Base-by-base conservation (phyloP, 2,888 invertebrate species). In the Melikaiella ostensackeni region DNA sequence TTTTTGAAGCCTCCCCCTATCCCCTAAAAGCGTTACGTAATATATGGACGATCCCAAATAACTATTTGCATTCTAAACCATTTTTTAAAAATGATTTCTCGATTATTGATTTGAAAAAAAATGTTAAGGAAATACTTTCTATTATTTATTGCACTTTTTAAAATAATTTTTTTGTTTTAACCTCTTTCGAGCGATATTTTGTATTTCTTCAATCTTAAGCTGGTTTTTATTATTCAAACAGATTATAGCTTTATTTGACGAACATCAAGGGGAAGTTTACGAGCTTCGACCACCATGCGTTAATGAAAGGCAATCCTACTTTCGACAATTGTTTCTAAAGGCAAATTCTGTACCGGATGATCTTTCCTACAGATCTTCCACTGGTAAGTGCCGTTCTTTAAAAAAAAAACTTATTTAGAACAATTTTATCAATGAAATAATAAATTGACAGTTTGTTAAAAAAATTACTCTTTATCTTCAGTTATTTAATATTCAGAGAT, bases 201-300 rank as follows among this genome's bases (percentile, higher is more conserved):
- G 11, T 38, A 13, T 13, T 4, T 38, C 13, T 38, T 38, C 38
- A 38, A 38, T 13, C 13, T 13, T 13, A 38, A 38, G 3, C 4
- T 4, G 38, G 13, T 38, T 38, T 38, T 38, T 2, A 38, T 38
- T n/a, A n/a, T n/a, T n/a, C n/a, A n/a, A 19, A 33, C 75, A 91
- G 91, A 85, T 91, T n/a, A 77, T 82, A 30, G 81, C 81, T 42
- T 79, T 91, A 74, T 91, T 87, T 77, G 87, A 88, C 57, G 84
- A 87, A 62, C 84, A 88, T 77, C 90, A 86, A 70, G 88, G 88
- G 1, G 91, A 91, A 79, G 81, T 90, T 11, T 85, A 86, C 62
- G 85, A 89, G 81, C 78, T 90, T 8, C 75, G 66, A 75, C 19
- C 82, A 21, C 90, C 89, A 0, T 80, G 77, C n/a, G 21, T 79